These are phyloP conservation scores for Strigamia crassipes DNA, from an alignment of 2,888 invertebrate genomes.

Conservation along the genomic window DNA sequence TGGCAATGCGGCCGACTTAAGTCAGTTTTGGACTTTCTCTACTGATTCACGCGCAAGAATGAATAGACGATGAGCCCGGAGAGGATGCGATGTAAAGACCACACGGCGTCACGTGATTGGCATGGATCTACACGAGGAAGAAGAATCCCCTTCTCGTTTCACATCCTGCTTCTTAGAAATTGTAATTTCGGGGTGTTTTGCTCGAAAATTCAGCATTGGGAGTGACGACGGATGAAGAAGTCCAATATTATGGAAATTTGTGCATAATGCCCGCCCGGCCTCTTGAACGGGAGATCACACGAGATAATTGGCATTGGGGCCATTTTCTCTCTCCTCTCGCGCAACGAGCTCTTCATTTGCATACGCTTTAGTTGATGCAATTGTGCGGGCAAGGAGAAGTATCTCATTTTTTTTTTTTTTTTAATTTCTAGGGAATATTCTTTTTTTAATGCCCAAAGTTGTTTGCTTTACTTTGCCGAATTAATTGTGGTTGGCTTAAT, in stretches of 20 bases:
- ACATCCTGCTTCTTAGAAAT: not conserved
- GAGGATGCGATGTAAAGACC: not conserved
- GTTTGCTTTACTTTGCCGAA: slow-evolving; percentile 10
- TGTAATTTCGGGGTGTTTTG: not conserved
- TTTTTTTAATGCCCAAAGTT: not conserved
- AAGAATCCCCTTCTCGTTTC: no score
- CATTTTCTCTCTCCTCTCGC: not conserved
- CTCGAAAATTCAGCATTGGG: not conserved
- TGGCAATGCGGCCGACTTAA: slow-evolving; percentile 11
- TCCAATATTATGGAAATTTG: slow-evolving; percentile 16
- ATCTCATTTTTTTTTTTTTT: not conserved
- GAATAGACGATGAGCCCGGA: not conserved
- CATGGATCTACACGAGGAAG: not conserved
- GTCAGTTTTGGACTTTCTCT: not conserved
- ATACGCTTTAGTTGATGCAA: not conserved
- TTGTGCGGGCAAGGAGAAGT: not conserved
- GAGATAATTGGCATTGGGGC: slow-evolving; percentile 6
- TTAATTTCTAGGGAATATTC: not conserved
- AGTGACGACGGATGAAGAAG: slow-evolving; percentile 1
- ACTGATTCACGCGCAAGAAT: not conserved
- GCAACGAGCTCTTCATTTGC: slow-evolving; percentile 6
- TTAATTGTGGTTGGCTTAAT: slow-evolving; percentile 16
- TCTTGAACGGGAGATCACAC: slow-evolving; percentile 12
- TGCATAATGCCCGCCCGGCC: not conserved
- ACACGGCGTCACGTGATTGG: slow-evolving; percentile 1